Conservation (phyloP, 2,888 invertebrate species). For the Mesorhabditis sp. region DNA sequence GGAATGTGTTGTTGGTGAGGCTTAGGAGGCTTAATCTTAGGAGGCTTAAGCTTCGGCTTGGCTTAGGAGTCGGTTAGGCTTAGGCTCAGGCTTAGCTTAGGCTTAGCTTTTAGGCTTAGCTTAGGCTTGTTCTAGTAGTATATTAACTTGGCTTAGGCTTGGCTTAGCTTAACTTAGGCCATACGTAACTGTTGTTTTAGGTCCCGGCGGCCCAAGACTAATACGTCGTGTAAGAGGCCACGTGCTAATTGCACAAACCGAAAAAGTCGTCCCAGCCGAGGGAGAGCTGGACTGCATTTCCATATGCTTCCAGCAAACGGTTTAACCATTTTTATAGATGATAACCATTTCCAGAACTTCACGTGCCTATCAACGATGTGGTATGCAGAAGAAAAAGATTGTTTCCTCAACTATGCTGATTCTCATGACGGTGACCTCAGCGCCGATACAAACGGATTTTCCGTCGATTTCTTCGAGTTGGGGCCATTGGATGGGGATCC, state of each 20-base stretch:
- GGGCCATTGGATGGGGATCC: neutral
- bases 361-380: neutral
- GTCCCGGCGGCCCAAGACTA: too few relatives aligned
- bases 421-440: neutral
- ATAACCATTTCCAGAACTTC: neutral
- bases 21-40: neutral
- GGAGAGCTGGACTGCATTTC: neutral
- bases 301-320: neutral
- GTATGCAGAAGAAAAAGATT: neutral
- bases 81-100: too few relatives aligned
- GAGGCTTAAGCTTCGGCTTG: too few relatives aligned
- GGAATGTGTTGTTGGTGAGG: neutral
- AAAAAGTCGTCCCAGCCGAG: neutral
- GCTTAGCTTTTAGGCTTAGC: too few relatives aligned
- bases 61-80: too few relatives aligned
- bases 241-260: neutral
- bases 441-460: constrained; percentile 4
- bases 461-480: neutral
- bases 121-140: too few relatives aligned
- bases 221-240: neutral
- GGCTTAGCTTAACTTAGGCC: too few relatives aligned
- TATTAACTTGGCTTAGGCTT: too few relatives aligned
- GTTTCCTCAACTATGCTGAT: neutral
- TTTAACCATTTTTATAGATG: neutral
- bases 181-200: too few relatives aligned